These are phyloP conservation scores for Adela reaumurella DNA, from an alignment of 2,888 invertebrate genomes.

Conservation along the genomic window DNA sequence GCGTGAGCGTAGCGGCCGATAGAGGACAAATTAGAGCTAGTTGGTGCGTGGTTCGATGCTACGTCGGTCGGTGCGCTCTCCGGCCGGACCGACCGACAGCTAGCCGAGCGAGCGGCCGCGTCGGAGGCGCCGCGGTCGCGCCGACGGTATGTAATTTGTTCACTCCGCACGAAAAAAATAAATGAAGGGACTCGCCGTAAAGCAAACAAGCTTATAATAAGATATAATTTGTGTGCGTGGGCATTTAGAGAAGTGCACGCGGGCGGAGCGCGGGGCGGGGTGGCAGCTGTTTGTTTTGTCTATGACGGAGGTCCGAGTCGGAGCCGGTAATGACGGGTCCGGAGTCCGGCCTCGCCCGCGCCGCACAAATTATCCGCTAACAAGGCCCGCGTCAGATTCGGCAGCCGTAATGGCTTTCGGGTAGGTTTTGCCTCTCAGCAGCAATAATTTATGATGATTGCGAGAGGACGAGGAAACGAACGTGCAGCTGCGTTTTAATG, in stretches of 20 bases:
- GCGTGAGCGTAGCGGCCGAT: background rate
- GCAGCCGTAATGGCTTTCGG: slow-evolving; percentile 56
- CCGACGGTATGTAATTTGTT: slow-evolving; percentile 49
- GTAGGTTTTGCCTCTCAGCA: slow-evolving; percentile 48
- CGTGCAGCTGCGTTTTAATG: background rate
- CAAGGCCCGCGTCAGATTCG: slow-evolving; percentile 56
- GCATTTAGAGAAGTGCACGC: slow-evolving; percentile 57
- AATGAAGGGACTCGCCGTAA: slow-evolving; percentile 54
- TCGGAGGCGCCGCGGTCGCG: slow-evolving; percentile 23
- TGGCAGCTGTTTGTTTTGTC: slow-evolving; percentile 56
- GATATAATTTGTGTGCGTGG: slow-evolving; percentile 52
- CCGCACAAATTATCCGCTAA: slow-evolving; percentile 50
- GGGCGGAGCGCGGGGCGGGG: slow-evolving; percentile 42
- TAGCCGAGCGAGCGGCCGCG: slow-evolving; percentile 17
- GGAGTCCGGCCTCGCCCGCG: slow-evolving; percentile 7
- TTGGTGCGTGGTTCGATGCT: background rate
- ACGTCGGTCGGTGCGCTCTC: background rate
- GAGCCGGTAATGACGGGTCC: background rate
- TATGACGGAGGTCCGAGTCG: slow-evolving; percentile 54
- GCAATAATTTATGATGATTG: slow-evolving; percentile 43
- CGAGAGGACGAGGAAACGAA: background rate
- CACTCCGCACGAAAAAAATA: slow-evolving; percentile 52
- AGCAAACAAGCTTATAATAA: slow-evolving; percentile 59
- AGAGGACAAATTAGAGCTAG: background rate
- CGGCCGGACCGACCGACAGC: background rate